Evolutionary conservation across 2,113 vertebrate species (phyloP).

Genomic region (Micromys minutus): DNA sequence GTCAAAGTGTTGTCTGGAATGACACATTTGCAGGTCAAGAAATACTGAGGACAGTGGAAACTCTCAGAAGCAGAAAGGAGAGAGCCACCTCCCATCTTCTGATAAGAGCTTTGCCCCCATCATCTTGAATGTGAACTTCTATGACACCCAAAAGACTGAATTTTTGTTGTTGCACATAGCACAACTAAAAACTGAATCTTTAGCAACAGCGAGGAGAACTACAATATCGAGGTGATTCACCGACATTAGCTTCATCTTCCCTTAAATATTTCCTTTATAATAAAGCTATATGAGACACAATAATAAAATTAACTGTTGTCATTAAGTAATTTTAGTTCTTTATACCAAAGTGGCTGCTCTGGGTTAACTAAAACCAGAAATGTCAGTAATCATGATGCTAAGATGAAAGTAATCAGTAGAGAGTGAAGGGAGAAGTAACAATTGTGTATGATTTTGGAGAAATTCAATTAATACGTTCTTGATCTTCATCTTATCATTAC

Average conservation of each 20-base stretch:
- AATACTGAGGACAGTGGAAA: not conserved
- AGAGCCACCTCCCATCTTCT: rapidly evolving
- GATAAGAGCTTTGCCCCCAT: rapidly evolving
- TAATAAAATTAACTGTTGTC: not conserved
- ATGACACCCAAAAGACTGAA: not conserved
- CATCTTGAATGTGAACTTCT: not conserved
- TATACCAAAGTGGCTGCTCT: not conserved
- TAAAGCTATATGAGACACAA: not conserved
- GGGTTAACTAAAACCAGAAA: not conserved
- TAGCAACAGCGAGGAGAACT: not conserved
- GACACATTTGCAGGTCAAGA: not conserved
- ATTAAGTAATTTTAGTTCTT: not conserved
- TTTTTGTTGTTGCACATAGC: not conserved
- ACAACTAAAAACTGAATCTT: not conserved
- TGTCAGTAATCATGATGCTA: not conserved
- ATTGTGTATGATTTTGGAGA: not conserved
- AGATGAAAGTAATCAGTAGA: not conserved
- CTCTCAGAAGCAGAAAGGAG: not conserved
- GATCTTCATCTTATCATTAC: not conserved
- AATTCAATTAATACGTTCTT: not conserved
- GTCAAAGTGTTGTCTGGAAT: rapidly evolving
- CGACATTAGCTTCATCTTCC: not conserved
- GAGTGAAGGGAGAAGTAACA: not conserved
- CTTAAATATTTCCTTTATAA: not conserved
- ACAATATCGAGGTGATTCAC: not conserved